Conservation (phyloP, 1,140 invertebrate species). For the Drosophila gunungcola region DNA sequence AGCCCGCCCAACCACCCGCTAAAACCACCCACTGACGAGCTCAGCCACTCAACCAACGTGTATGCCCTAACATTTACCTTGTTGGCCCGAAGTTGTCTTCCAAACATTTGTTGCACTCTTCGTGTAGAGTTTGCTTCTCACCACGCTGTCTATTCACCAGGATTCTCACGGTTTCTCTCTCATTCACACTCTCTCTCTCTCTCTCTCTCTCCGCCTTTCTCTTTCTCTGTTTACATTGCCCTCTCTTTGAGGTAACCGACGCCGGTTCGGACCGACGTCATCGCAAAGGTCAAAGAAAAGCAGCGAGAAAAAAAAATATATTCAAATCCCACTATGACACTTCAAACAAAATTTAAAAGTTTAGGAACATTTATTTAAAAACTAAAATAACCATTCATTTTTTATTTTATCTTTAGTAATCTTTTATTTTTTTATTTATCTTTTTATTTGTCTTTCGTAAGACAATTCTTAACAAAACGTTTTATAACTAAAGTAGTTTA, state of each 20-base stretch:
- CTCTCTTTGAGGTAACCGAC: conserved; percentile 5
- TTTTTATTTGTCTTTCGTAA: too few relatives aligned
- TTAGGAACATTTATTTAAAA: neutral
- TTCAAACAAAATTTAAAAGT: neutral
- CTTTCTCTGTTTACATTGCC: conserved; percentile 59
- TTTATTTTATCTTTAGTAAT: too few relatives aligned
- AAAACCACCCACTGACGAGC: conserved; percentile 13
- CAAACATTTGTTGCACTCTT: conserved; percentile 75
- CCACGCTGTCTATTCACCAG: conserved; percentile 35
- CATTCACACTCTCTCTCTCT: neutral
- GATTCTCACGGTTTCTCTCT: conserved; percentile 6
- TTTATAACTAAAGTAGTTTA: too few relatives aligned
- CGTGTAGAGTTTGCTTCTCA: conserved; percentile 43
- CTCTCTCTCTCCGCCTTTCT: conserved; percentile 14
- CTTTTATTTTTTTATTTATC: too few relatives aligned
- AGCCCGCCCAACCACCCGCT: neutral
- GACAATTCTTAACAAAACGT: too few relatives aligned
- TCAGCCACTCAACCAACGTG: conserved; percentile 8
- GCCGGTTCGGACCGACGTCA: conserved; percentile 56
- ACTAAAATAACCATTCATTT: too few relatives aligned
- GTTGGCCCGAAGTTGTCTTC: conserved; percentile 38
- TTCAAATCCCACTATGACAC: neutral
- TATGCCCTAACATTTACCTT: conserved; percentile 55
- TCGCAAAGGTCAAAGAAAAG: conserved; percentile 62
- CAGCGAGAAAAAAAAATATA: neutral